Evolutionary conservation across 2,888 invertebrate species (phyloP), one percentile per base, ranked within the genome.

Genomic region (Tipula vernalis): DNA sequence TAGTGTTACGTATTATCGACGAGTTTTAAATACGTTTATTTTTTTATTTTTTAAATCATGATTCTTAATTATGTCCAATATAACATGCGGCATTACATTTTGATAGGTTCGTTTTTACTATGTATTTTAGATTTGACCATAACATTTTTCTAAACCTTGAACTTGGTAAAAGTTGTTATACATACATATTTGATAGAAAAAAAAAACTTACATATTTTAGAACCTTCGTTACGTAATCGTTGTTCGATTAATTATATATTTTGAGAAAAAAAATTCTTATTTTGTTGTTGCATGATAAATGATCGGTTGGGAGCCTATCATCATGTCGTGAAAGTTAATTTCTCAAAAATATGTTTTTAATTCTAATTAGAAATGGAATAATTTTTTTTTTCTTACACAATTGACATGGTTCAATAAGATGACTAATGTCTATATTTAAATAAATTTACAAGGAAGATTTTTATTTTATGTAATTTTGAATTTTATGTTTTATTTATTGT

Each of bases 11-110:
- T 71, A 71, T 71, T 71, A 71, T 71, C 71, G 71, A 71, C 71
- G 18, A 28, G 71, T 71, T 71, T 28, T 2, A 28, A 28, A 28
- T 28, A 28, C 28, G 0, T 28, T 28, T 28, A 28, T 28, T 28
- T 28, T 28, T 28, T 28, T 28, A 28, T 28, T 71, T 28, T 51
- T 51, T 51, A 10, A 28, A 71, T 71, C 71, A 71, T 71, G 71
- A 71, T 71, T 71, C 71, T 71, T 71, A 71, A 71, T 71, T 71
- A 71, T 71, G 71, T 71, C 71, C 71, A 71, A 71, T 71, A 71
- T n/a, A 71, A 71, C 71, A 71, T 71, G 18, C 28, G 28, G 28
- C 28, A 71, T 71, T 71, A 28, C 71, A n/a, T 18, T 71, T 71
- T 71, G 71, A 71, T 71, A 5, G 18, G 71, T 10, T 71, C 28